These are phyloP conservation scores for Sebastes hubbsi DNA, from an alignment of 2,797 vertebrate species.

Conservation along the genomic window DNA sequence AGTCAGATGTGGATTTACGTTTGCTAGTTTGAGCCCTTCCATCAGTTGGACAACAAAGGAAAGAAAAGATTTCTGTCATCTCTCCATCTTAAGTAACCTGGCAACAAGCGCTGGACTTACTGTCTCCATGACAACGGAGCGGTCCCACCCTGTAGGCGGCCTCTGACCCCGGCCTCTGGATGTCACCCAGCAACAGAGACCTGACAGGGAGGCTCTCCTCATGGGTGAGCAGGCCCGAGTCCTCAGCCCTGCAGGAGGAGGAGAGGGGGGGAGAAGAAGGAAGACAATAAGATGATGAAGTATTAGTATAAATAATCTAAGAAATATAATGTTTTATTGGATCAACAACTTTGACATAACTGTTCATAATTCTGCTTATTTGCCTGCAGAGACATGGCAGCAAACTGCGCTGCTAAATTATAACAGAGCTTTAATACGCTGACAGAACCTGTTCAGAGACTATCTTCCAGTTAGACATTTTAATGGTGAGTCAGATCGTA, in stretches of 20 bases:
- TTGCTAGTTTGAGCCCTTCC: background rate
- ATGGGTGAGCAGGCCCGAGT: constrained; percentile 89
- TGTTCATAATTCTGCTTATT: constrained; percentile 5
- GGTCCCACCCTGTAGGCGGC: constrained; percentile 91
- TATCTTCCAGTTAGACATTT: constrained; percentile 3
- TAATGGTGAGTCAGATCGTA: background rate
- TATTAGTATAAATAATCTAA: background rate
- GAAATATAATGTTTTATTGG: background rate
- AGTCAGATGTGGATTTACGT: background rate
- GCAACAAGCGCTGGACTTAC: constrained; percentile 82
- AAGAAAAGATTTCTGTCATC: background rate
- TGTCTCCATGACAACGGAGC: constrained; percentile 90
- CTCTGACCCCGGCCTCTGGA: constrained; percentile 87
- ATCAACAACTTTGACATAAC: background rate
- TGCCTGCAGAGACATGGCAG: background rate
- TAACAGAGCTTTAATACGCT: background rate
- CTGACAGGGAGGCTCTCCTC: constrained; percentile 92
- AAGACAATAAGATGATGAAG: background rate
- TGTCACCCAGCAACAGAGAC: constrained; percentile 89
- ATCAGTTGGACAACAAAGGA: background rate
- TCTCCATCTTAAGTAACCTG: background rate
- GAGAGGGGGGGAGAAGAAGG: background rate
- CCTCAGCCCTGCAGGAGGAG: constrained; percentile 83
- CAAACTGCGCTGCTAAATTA: background rate
- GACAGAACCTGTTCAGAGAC: background rate